Conservation (phyloP, 2,797 vertebrate genomes). For the Orientallactaga sibirica region DNA sequence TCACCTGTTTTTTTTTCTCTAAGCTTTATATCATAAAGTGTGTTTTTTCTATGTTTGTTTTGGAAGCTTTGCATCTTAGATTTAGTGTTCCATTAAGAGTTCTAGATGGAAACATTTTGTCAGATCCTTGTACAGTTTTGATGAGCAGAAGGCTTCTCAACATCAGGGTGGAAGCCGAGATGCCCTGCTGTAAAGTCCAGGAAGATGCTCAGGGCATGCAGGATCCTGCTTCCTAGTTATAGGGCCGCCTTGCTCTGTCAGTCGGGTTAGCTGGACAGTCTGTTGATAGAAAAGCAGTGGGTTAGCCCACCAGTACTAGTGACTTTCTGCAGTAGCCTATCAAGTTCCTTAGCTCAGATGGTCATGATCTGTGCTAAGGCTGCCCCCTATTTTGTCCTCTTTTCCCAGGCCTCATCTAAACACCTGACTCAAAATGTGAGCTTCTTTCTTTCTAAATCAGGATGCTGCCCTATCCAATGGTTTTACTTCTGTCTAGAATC, state of each 20-base stretch:
- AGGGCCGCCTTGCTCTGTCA: background rate
- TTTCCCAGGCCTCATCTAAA: background rate
- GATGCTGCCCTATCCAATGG: background rate
- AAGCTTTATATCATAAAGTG: background rate
- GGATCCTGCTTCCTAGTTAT: background rate
- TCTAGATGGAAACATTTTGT: background rate
- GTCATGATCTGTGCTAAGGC: background rate
- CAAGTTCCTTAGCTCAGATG: background rate
- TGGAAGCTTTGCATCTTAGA: constrained; percentile 19
- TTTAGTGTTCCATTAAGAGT: background rate
- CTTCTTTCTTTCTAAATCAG: background rate
- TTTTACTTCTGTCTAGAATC: constrained; percentile 30
- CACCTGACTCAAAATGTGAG: background rate
- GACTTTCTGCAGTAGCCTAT: background rate
- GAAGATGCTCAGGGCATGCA: background rate
- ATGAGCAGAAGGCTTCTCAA: background rate
- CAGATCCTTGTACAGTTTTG: background rate
- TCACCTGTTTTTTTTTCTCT: constrained; percentile 16
- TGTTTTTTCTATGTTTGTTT: background rate
- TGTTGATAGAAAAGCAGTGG: background rate
- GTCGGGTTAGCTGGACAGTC: background rate
- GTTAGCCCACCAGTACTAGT: background rate
- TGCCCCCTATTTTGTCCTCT: background rate
- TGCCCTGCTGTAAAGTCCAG: background rate
- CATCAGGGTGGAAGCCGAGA: background rate